phyloP scores from a whole-genome alignment of 2,797 vertebrate species.

The Loris lydekkerianus region DNA sequence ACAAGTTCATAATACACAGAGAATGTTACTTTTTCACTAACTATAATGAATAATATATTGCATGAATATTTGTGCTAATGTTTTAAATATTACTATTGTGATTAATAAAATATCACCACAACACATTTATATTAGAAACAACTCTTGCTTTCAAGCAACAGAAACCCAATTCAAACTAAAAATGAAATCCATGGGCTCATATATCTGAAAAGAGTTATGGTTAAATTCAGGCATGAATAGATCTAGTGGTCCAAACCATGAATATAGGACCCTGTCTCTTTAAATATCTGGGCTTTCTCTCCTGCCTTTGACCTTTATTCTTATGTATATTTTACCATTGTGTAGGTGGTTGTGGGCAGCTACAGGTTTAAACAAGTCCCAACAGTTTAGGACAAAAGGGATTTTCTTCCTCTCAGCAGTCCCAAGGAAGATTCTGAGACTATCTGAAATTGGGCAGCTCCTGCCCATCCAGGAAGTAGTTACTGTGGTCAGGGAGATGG shows the following conservation, averaged over 20 bases:
- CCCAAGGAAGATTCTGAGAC: background rate
- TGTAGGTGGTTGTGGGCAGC: background rate
- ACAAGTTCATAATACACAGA: background rate
- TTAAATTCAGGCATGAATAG: constrained; percentile 36
- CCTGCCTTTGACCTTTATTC: constrained; percentile 4
- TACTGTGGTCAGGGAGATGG: background rate
- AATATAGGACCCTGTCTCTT: constrained; percentile 46
- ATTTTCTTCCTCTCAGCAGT: background rate
- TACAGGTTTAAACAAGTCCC: background rate
- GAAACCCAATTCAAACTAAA: constrained; percentile 53
- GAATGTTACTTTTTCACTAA: constrained; percentile 53
- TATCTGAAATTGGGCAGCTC: background rate
- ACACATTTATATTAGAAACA: constrained; percentile 49
- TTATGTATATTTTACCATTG: background rate
- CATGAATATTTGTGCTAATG: constrained; percentile 43
- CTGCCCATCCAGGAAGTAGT: background rate
- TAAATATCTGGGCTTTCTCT: constrained; percentile 58
- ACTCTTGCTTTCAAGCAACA: constrained; percentile 25
- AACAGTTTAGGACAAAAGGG: background rate
- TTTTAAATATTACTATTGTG: constrained; percentile 49
- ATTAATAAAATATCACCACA: constrained; percentile 23
- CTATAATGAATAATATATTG: constrained; percentile 28
- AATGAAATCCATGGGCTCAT: background rate
- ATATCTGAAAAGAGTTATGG: constrained; percentile 37
- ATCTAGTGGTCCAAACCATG: background rate